These are phyloP conservation scores for Amphiprion ocellaris DNA, from an alignment of 2,113 vertebrate species.

Conservation along the genomic window DNA sequence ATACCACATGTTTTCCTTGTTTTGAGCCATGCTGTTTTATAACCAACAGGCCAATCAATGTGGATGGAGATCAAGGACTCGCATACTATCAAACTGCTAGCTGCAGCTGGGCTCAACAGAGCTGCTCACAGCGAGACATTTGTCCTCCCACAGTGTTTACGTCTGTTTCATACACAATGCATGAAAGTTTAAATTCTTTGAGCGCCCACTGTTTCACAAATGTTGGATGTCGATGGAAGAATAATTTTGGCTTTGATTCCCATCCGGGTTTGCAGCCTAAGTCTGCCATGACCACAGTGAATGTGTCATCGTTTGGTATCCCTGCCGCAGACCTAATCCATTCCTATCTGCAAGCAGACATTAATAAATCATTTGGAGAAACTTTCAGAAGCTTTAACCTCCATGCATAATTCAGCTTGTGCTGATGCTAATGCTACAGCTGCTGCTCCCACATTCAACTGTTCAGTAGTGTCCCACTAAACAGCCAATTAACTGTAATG, in stretches of 20 bases:
- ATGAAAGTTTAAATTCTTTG: slow-evolving; percentile 18
- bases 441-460: slow-evolving; percentile 54
- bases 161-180: slow-evolving; percentile 19
- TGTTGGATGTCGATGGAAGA: slow-evolving; percentile 8
- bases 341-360: slow-evolving; percentile 56
- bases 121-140: background rate
- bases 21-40: background rate
- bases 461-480: slow-evolving; percentile 66
- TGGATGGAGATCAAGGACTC: slow-evolving; percentile 5
- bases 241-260: slow-evolving; percentile 42
- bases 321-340: slow-evolving; percentile 40
- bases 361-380: slow-evolving; percentile 73
- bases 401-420: slow-evolving; percentile 66
- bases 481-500: slow-evolving; percentile 70
- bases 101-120: background rate
- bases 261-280: slow-evolving; percentile 12
- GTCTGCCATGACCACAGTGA: slow-evolving; percentile 26
- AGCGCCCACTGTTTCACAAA: slow-evolving; percentile 18
- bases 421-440: slow-evolving; percentile 60
- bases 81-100: background rate
- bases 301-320: slow-evolving; percentile 48
- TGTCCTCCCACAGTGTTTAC: background rate
- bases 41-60: background rate
- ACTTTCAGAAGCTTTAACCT: slow-evolving; percentile 68
- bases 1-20: background rate